Conservation (phyloP, 2,888 invertebrate species). For the Cerastis leucographa region DNA sequence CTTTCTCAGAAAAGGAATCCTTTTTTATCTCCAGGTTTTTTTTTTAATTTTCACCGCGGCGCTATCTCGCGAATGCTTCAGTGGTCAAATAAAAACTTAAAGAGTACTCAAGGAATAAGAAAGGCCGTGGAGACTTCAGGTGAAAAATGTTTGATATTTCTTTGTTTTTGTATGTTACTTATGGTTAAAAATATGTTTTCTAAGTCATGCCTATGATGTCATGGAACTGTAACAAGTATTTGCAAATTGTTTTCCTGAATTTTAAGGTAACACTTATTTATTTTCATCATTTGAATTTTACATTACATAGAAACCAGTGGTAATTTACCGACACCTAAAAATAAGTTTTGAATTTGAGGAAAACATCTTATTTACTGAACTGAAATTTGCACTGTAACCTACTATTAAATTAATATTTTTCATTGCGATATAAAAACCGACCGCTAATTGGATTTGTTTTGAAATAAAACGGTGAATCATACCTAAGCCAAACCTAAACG, state of each 20-base stretch:
- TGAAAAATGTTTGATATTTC: background rate
- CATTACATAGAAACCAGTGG: slow-evolving; percentile 11
- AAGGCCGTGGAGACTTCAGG: slow-evolving; percentile 62
- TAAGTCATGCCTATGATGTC: background rate
- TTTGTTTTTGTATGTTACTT: background rate
- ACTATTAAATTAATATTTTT: slow-evolving; percentile 38
- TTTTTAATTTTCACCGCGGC: slow-evolving; percentile 89
- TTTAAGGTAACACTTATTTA: slow-evolving; percentile 14
- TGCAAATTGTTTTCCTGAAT: slow-evolving; percentile 17
- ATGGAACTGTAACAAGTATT: slow-evolving; percentile 14
- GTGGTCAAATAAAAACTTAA: slow-evolving; percentile 91
- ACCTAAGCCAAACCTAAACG: slow-evolving; percentile 12
- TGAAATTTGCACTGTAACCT: slow-evolving; percentile 24
- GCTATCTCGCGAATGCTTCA: slow-evolving; percentile 91
- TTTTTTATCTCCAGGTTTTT: slow-evolving; percentile 79
- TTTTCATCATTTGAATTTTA: slow-evolving; percentile 19
- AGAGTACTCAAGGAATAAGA: slow-evolving; percentile 84
- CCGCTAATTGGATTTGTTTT: slow-evolving; percentile 43
- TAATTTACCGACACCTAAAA: slow-evolving; percentile 43
- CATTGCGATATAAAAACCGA: slow-evolving; percentile 38
- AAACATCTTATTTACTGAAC: slow-evolving; percentile 52
- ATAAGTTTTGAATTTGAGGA: slow-evolving; percentile 54
- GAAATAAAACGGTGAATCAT: slow-evolving; percentile 49
- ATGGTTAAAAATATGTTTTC: background rate
- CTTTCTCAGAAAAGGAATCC: slow-evolving; percentile 71